phyloP scores from a whole-genome alignment of 2,888 invertebrate species.

The Cheiracanthium punctorium region DNA sequence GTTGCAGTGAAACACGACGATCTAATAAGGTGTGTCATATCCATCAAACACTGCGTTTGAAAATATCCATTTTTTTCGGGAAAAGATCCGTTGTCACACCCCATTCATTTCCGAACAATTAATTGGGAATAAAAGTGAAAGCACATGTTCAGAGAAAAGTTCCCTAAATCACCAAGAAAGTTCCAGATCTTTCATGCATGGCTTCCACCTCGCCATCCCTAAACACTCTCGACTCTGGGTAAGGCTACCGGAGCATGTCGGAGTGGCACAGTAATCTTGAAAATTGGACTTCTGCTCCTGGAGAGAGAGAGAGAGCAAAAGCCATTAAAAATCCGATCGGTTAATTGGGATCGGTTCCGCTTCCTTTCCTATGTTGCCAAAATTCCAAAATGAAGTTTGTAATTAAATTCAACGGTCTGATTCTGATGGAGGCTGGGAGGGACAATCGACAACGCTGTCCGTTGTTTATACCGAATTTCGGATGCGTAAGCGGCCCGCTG shows the following conservation, averaged over 20 bases:
- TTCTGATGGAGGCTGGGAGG: constrained; percentile 43
- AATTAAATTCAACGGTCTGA: constrained; percentile 66
- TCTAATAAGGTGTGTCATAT: constrained; percentile 17
- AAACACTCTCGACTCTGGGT: constrained; percentile 2
- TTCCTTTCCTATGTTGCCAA: constrained; percentile 19
- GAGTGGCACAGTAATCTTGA: constrained; percentile 67
- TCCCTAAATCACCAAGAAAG: constrained; percentile 18
- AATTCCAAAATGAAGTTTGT: constrained; percentile 45
- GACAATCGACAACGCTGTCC: not conserved
- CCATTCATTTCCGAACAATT: not conserved
- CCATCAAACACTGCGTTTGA: constrained; percentile 22
- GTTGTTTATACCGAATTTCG: not conserved
- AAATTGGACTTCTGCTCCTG: constrained; percentile 48
- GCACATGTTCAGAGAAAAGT: not conserved
- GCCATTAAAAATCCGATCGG: constrained; percentile 54
- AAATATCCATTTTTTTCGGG: constrained; percentile 19
- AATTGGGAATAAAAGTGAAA: constrained; percentile 13
- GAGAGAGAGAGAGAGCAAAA: too few species aligned
- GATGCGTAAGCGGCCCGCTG: not conserved
- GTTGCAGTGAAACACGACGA: too few species aligned
- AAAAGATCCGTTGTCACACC: constrained; percentile 24
- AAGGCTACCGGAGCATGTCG: constrained; percentile 32
- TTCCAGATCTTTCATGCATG: constrained; percentile 33
- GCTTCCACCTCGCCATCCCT: not conserved
- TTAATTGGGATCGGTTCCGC: constrained; percentile 63